Conservation (phyloP, 2,888 invertebrate species). For the Catonia carolina region DNA sequence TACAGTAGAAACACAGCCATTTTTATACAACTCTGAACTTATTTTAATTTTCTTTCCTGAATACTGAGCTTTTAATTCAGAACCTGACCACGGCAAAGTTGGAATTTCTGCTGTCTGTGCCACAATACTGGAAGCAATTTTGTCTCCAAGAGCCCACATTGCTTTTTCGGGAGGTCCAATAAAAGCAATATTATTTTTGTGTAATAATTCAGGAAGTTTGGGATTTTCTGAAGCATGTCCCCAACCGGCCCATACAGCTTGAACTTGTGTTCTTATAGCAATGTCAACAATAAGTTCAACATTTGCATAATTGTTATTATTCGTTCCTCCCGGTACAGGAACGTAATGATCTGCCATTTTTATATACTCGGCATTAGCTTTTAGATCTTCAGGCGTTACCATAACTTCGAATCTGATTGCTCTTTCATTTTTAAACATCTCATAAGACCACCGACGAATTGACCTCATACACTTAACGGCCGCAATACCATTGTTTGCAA, state of each 20-base stretch:
- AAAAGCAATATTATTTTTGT: slow-evolving; percentile 86
- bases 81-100: slow-evolving; percentile 93
- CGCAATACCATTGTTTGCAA: slow-evolving; percentile 98
- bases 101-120: slow-evolving; percentile 98
- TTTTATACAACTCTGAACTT: slow-evolving; percentile 82
- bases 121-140: slow-evolving; percentile 97
- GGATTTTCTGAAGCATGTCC: slow-evolving; percentile 99
- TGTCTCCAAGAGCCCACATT: slow-evolving; percentile 99
- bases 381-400: slow-evolving; percentile 97
- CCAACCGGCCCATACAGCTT: slow-evolving; percentile 99
- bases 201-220: slow-evolving; percentile 87
- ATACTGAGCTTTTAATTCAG: slow-evolving; percentile 75
- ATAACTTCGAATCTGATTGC: slow-evolving; percentile 95
- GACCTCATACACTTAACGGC: slow-evolving; percentile 99
- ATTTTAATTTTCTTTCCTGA: slow-evolving; percentile 84
- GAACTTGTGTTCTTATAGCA: slow-evolving; percentile 87
- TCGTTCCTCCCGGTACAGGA: slow-evolving; percentile 93
- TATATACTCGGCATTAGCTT: slow-evolving; percentile 94
- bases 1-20: slow-evolving; percentile 78
- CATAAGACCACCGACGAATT: slow-evolving; percentile 94
- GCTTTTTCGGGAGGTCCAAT: slow-evolving; percentile 88
- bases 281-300: slow-evolving; percentile 97
- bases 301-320: slow-evolving; percentile 99
- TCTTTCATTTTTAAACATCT: slow-evolving; percentile 95
- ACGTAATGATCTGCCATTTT: slow-evolving; percentile 99